phyloP scores from a whole-genome alignment of 1,140 invertebrate species.

The Maniola jurtina region DNA sequence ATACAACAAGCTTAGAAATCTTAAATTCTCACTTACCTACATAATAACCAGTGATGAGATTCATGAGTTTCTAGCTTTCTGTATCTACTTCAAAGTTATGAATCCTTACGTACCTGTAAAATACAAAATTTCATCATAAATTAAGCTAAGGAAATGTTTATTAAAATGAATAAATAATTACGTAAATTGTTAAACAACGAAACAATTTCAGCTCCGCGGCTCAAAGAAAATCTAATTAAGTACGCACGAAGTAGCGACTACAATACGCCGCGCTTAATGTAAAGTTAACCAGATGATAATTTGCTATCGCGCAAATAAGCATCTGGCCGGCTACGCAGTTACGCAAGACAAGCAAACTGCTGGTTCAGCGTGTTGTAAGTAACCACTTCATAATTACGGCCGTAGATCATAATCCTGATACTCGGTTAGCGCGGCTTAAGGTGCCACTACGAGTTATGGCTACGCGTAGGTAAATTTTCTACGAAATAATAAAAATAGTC shows the following conservation, averaged over 20 bases:
- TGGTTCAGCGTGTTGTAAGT: slow-evolving; percentile 57
- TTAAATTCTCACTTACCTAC: no score
- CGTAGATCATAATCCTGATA: slow-evolving; percentile 72
- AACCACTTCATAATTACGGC: slow-evolving; percentile 56
- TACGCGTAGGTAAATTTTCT: background rate
- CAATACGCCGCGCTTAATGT: slow-evolving; percentile 58
- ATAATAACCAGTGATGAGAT: no score
- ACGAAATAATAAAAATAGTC: background rate
- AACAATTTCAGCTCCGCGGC: background rate
- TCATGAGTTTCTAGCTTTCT: no score
- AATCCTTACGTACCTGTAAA: background rate
- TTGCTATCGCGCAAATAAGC: slow-evolving; percentile 62
- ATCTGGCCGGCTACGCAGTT: slow-evolving; percentile 61
- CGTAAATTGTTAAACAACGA: slow-evolving; percentile 6
- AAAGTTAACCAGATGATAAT: slow-evolving; percentile 43
- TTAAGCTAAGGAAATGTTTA: background rate
- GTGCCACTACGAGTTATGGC: background rate
- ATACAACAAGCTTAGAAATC: no score
- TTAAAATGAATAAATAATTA: slow-evolving; percentile 8
- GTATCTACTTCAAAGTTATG: background rate
- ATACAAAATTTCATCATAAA: background rate
- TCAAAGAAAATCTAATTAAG: slow-evolving; percentile 40
- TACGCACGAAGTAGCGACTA: slow-evolving; percentile 59
- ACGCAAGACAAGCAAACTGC: slow-evolving; percentile 65
- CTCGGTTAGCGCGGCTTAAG: slow-evolving; percentile 2